Evolutionary conservation across 2,888 invertebrate genomes (phyloP).

Genomic region (Cryptocheilus praepositus): DNA sequence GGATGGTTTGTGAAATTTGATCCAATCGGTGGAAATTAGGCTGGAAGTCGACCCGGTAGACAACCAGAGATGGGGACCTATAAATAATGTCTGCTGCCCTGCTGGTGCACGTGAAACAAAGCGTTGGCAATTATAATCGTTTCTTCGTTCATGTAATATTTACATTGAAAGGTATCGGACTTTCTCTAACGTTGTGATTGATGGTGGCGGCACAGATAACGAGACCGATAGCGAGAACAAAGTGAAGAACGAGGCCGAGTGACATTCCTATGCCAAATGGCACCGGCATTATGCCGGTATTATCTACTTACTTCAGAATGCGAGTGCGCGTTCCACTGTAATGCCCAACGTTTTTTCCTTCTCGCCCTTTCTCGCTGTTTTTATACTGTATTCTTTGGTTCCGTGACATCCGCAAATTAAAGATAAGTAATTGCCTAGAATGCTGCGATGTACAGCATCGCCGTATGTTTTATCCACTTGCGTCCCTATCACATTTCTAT

Average conservation of each 20-base stretch:
- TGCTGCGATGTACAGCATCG: not conserved
- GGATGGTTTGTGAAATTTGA: conserved; percentile 14
- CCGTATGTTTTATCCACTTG: not conserved
- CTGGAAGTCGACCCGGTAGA: not conserved
- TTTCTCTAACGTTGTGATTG: conserved; percentile 22
- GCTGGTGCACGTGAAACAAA: conserved; percentile 33
- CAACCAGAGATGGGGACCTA: conserved; percentile 13
- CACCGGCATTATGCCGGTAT: conserved; percentile 53
- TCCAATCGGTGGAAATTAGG: conserved; percentile 12
- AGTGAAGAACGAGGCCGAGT: too few species aligned
- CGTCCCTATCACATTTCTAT: too few species aligned
- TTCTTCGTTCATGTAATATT: conserved; percentile 50
- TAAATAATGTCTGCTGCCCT: conserved; percentile 42
- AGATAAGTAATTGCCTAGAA: conserved; percentile 31
- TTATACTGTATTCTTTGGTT: not conserved
- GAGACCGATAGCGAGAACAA: too few species aligned
- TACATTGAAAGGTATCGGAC: conserved; percentile 49
- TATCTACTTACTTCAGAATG: conserved; percentile 68
- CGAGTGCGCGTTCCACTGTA: conserved; percentile 47
- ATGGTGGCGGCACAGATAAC: too few species aligned
- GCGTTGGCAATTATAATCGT: conserved; percentile 59
- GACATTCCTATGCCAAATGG: conserved; percentile 38
- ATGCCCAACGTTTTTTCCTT: conserved; percentile 45
- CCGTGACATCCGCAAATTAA: conserved; percentile 24
- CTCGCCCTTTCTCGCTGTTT: not conserved